Evolutionary conservation across 2,888 invertebrate species (phyloP).

Genomic region (Volucella inflata): DNA sequence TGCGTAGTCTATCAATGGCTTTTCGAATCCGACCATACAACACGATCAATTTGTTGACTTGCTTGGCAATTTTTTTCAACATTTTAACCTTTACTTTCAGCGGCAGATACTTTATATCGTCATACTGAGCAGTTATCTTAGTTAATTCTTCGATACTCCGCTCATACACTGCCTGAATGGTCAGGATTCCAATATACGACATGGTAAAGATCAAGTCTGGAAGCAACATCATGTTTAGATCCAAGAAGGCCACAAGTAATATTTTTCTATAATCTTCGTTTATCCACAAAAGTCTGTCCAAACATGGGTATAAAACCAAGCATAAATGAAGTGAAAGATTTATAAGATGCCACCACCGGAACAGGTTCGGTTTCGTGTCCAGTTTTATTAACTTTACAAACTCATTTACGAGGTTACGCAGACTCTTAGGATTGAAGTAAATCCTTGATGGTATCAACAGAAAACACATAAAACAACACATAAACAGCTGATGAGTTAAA

Average conservation of each 20-base stretch:
- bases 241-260: background rate
- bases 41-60: background rate
- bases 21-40: background rate
- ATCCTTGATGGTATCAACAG: too few relatives aligned
- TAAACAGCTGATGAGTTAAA: too few relatives aligned
- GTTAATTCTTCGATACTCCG: background rate
- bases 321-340: too few relatives aligned
- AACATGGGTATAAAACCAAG: too few relatives aligned
- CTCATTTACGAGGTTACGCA: too few relatives aligned
- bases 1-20: background rate
- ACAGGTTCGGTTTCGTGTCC: too few relatives aligned
- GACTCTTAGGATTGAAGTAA: too few relatives aligned
- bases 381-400: too few relatives aligned
- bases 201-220: background rate
- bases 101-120: conserved; percentile 5
- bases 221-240: background rate
- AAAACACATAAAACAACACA: too few relatives aligned
- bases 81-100: background rate
- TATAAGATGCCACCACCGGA: too few relatives aligned
- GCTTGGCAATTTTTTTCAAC: background rate
- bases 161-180: background rate
- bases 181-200: background rate
- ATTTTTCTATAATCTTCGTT: too few relatives aligned
- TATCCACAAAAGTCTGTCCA: too few relatives aligned
- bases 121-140: background rate